phyloP scores from a whole-genome alignment of 2,797 vertebrate species.

The Tokudaia tokunoshimensis region DNA sequence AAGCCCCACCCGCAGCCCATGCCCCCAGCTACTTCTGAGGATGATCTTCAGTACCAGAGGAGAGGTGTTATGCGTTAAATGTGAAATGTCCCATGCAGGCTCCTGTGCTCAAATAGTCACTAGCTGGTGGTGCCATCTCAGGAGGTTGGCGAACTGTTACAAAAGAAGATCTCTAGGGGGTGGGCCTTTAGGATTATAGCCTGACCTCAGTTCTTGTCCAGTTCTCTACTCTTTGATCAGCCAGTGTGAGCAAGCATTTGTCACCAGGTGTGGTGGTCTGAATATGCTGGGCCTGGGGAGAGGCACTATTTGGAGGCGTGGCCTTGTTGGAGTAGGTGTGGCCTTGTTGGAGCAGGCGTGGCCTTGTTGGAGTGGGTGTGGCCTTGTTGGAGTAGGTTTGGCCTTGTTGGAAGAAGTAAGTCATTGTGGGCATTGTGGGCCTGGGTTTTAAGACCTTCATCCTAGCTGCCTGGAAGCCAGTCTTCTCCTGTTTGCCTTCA shows the following conservation, averaged over 20 bases:
- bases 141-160: not conserved
- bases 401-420: no score
- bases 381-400: no score
- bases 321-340: no score
- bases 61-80: no score
- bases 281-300: not conserved
- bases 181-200: not conserved
- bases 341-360: no score
- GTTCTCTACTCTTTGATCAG: not conserved
- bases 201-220: not conserved
- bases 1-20: not conserved
- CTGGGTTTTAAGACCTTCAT: not conserved
- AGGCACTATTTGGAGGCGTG: not conserved
- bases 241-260: not conserved
- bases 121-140: not conserved
- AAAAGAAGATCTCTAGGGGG: not conserved
- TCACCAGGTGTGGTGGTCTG: not conserved
- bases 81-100: not conserved
- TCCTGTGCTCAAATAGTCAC: not conserved
- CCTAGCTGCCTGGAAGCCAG: not conserved
- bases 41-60: not conserved
- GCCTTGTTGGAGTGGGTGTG: no score
- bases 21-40: accelerated
- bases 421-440: not conserved
- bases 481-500: not conserved